Evolutionary conservation across 1,140 invertebrate species (phyloP), one percentile per base, ranked within the genome.

Genomic region (Drosophila tropicalis): DNA sequence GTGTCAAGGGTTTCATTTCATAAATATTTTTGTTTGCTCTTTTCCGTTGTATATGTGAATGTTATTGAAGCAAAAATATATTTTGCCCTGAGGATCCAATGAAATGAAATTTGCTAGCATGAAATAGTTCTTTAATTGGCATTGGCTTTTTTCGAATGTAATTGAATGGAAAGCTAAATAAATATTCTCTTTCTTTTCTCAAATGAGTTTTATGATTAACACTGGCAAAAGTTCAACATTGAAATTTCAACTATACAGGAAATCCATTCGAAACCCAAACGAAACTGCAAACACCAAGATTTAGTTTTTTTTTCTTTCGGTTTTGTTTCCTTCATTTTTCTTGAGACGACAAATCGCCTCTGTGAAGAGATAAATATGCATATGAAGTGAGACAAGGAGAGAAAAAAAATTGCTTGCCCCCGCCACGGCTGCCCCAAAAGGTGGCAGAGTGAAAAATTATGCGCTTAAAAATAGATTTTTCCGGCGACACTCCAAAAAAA

Each of bases 381-480:
- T 62, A 75, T 57, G 56, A 34, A 40, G n/a, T 19, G 7, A 4
- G n/a, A 15, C 44, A 39, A 61, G 15, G n/a, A 47, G n/a, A 40
- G 1, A 25, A 39, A 32, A 36, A 47, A 76, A 64, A 51, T 22
- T 19, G 17, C 17, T 22, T 51, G 81, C 72, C 82, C 67, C 76
- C 36, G 36, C 36, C 36, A 39, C 41, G 40, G 36, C 68, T 83
- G 81, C 69, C 82, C 62, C 76, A 72, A 57, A 86, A 86, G 72
- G 79, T 86, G 83, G 72, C 83, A 79, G 79, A 69, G 72, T 87
- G 79, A 76, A 83, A 83, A 87, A 89, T 87, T 87, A 89, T 89
- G 83, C 76, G 76, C 70, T 70, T 58, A 58, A 77, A 87, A 87
- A 87, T 87, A 87, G 83, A 89, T 87, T 87, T 56, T 89, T 89